These are phyloP conservation scores for Achroia grisella DNA, from an alignment of 1,140 invertebrate species.

Conservation along the genomic window DNA sequence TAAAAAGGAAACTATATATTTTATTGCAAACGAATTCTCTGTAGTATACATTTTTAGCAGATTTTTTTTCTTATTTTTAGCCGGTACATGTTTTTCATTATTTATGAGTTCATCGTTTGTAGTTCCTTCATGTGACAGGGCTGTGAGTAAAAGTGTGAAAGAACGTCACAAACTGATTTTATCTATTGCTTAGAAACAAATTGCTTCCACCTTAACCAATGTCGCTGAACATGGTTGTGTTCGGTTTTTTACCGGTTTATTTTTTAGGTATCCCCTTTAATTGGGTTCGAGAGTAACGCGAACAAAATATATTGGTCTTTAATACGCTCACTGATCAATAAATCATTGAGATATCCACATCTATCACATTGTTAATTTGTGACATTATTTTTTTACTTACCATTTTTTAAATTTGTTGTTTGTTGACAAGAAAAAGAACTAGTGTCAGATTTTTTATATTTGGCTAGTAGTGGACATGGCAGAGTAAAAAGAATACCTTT, in stretches of 20 bases:
- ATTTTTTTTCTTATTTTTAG: no score
- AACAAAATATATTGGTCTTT: constrained; percentile 10
- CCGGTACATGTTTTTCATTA: not conserved
- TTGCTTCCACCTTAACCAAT: constrained; percentile 43
- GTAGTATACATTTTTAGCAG: no score
- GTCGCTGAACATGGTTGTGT: constrained; percentile 37
- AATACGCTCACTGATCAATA: constrained; percentile 8
- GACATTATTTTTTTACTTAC: no score
- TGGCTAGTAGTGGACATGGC: no score
- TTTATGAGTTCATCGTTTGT: not conserved
- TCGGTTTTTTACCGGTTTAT: constrained; percentile 45
- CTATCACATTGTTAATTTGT: no score
- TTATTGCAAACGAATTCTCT: no score
- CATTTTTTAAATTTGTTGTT: no score
- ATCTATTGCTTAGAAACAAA: constrained; percentile 56
- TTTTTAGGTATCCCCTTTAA: constrained; percentile 29
- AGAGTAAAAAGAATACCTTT: no score
- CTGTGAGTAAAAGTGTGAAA: constrained; percentile 6
- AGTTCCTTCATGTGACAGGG: constrained; percentile 2
- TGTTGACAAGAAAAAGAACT: no score
- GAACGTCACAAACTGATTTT: constrained; percentile 27
- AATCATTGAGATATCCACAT: constrained; percentile 1
- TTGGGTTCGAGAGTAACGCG: constrained; percentile 10
- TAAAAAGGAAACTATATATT: no score
- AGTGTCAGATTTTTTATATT: no score